Evolutionary conservation across 2,113 vertebrate genomes (phyloP), one percentile per base, ranked within the genome.

Genomic region (Martes martes): DNA sequence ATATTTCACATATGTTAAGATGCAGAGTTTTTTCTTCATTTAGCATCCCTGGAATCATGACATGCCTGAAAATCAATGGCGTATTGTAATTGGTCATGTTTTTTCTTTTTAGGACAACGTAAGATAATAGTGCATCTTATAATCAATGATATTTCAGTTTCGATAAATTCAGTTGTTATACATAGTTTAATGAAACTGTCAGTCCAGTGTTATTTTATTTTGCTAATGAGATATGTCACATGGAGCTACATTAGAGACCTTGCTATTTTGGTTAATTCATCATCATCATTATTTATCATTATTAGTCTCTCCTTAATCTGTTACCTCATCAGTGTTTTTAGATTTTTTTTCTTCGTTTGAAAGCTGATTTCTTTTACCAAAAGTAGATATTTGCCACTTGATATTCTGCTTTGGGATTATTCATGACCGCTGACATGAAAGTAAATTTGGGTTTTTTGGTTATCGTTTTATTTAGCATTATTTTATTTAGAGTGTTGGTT

Each of bases 161-260:
- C 15, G 36, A 61, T 89, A 91, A 90, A 63, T 61, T 78, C 52
- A 59, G 8, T 92, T 82, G 11, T 65, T 67, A 78, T 33, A 83
- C 36, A 52, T 31, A 81, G 45, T 91, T 96, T 95, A 81, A 81
- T 93, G 61, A 71, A 94, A 82, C n/a, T 78, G 36, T 47, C 39
- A 93, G 33, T 8, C 6, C 65, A 88, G 7, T 63, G 21, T 69
- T 87, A 83, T 84, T 74, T 94, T 85, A 78, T 74, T 57, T 90
- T 88, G 42, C 9, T 63, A 19, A 57, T 45, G 39, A 59, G 33
- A 36, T 69, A 14, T 59, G 31, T 91, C 18, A 67, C 26, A 69
- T 42, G 11, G 33, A 73, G 42, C 57, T 50, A 81, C 6, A 82
- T 33, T 39, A 83, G 31, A 2, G 6, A 57, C 67, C 52, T 95